Evolutionary conservation across 92 coral and sea anemone species (phyloP).

Genomic region (Isaurus tuberculatus): DNA sequence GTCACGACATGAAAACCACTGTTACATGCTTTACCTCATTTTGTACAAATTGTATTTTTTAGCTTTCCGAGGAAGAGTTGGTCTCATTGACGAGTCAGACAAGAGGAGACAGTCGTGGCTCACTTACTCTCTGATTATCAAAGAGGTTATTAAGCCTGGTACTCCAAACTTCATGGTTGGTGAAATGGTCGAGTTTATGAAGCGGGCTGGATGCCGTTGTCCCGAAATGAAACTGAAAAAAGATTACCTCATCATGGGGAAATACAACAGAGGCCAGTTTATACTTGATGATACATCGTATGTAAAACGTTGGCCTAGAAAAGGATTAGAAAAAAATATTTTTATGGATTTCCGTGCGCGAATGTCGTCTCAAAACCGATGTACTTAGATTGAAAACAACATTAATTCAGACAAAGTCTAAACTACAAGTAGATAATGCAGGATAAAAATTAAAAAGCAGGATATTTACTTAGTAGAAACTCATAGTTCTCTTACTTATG

Average conservation of each 20-base stretch:
- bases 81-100: slow-evolving; percentile 39
- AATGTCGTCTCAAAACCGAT: slow-evolving; percentile 32
- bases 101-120: slow-evolving; percentile 43
- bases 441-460: too few relatives aligned
- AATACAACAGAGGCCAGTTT: slow-evolving; percentile 23
- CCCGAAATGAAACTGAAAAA: slow-evolving; percentile 45
- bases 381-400: not conserved
- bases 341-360: slow-evolving; percentile 30
- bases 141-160: slow-evolving; percentile 39
- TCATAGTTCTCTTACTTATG: too few relatives aligned
- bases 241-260: slow-evolving; percentile 60
- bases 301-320: slow-evolving; percentile 53
- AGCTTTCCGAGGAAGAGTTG: slow-evolving; percentile 59
- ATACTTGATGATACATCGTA: slow-evolving; percentile 26
- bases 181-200: slow-evolving; percentile 28
- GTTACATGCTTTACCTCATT: too few relatives aligned
- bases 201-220: slow-evolving; percentile 51
- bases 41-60: not conserved
- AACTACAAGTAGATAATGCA: too few relatives aligned
- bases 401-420: not conserved
- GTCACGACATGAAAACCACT: too few relatives aligned
- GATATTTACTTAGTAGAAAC: too few relatives aligned
- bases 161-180: slow-evolving; percentile 10
- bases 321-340: slow-evolving; percentile 26
- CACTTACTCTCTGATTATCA: slow-evolving; percentile 17